Evolutionary conservation across 92 coral and sea anemone genomes (phyloP), one percentile per base, ranked within the genome.

Genomic region (Porites evermanni): DNA sequence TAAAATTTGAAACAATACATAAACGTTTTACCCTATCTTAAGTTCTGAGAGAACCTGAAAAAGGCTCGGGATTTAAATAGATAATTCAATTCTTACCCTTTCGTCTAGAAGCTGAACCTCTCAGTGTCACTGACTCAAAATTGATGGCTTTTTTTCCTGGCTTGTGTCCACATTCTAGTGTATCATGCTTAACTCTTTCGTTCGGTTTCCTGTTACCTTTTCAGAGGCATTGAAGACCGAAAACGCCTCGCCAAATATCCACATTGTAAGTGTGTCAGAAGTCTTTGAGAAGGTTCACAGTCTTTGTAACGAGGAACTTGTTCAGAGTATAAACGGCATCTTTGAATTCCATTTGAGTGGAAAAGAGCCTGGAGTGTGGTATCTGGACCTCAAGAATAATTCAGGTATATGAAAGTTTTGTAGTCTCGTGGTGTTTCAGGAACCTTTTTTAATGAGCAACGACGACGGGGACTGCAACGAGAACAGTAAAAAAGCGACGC

Each of bases 301-400:
- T 11, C 66, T 83, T 67, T 94, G 96, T 60, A 92, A 80, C 67
- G 90, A 87, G 70, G 96, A 96, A 44, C 90, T 93, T 12, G 98
- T 94, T 65, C 84, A 93, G 86, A 88, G 72, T 50, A 88, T 92
- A 24, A 87, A 92, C 18, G 99, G 94, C 24, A 84, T 91, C 56
- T 96, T 92, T 66, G 93, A 94, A 85, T 92, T 94, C 68, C 93
- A 94, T 44, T 86, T 96, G 50, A 52, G 79, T 16, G 91, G 95
- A 61, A 82, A 80, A 32, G 98, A 92, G 14, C 91, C 95, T 26
- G 98, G 99, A 26, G 63, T 88, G 12, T 96, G 99, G 99, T 91
- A 89, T 84, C 89, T 96, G 70, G 99, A 96, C 76, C 91, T 94
- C 61, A 96, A 96, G 88, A 92, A 88, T 64, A 97, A 92, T 50